These are phyloP conservation scores for Ginglymostoma cirratum DNA, from an alignment of 2,113 vertebrate genomes.

Conservation along the genomic window DNA sequence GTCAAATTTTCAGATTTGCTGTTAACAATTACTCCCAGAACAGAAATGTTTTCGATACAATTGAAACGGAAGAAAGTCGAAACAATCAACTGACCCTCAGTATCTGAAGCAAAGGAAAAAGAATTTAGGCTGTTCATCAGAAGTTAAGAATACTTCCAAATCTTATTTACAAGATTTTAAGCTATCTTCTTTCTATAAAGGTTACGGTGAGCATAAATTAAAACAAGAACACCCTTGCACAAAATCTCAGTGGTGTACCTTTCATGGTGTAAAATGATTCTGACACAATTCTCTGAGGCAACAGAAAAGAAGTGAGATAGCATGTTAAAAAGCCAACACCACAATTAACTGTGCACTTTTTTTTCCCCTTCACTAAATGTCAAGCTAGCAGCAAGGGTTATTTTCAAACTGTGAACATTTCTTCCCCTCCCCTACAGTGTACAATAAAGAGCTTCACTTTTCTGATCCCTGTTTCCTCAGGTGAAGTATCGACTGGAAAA, in stretches of 20 bases:
- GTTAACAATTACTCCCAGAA: not conserved
- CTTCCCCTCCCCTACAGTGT: not conserved
- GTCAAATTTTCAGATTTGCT: not conserved
- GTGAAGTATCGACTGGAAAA: not conserved
- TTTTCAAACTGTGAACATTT: conserved; percentile 4
- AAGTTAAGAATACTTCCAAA: not conserved
- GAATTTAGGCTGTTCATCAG: not conserved
- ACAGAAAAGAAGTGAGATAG: not conserved
- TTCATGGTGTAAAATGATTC: not conserved
- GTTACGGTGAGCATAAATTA: not conserved
- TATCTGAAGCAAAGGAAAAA: too few relatives aligned
- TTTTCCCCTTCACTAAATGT: not conserved
- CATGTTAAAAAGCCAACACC: not conserved
- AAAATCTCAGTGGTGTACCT: not conserved
- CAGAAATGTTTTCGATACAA: not conserved
- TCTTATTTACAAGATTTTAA: not conserved
- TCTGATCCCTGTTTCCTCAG: not conserved
- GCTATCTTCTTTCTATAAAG: not conserved
- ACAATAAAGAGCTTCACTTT: not conserved
- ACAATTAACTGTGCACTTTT: not conserved
- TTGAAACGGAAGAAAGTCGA: not conserved
- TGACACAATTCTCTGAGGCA: not conserved
- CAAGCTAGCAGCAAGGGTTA: conserved; percentile 23
- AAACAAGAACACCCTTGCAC: not conserved
- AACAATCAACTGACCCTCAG: not conserved